phyloP scores from a whole-genome alignment of 2,113 vertebrate genomes.

The Myrmecophaga tridactyla region DNA sequence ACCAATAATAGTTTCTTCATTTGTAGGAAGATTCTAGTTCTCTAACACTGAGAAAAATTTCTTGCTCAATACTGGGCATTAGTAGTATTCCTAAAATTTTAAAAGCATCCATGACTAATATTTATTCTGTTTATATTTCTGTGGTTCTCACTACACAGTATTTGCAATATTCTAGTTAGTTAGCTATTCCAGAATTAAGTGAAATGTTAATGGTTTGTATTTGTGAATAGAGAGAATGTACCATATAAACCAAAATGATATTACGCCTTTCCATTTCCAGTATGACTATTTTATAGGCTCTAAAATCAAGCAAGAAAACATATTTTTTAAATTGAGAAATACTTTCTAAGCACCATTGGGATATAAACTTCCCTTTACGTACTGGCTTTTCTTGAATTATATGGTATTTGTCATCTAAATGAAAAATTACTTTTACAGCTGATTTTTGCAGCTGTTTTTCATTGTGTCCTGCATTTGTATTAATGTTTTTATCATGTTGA shows the following conservation, averaged over 20 bases:
- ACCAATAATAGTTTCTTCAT: not conserved
- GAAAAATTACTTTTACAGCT: constrained; percentile 71
- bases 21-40: not conserved
- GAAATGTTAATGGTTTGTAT: not conserved
- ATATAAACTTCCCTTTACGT: constrained; percentile 4
- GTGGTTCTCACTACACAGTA: not conserved
- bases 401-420: constrained; percentile 58
- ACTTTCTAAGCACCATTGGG: constrained; percentile 27
- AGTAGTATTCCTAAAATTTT: not conserved
- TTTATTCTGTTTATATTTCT: not conserved
- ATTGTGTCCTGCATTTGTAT: constrained; percentile 50
- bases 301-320: constrained; percentile 11
- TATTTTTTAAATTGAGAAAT: constrained; percentile 57
- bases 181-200: not conserved
- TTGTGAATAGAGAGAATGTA: not conserved
- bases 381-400: constrained; percentile 48
- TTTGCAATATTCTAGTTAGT: not conserved
- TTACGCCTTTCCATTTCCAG: not conserved
- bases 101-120: not conserved
- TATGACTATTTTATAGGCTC: not conserved
- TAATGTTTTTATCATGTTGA: constrained; percentile 75
- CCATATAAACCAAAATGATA: not conserved
- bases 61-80: not conserved
- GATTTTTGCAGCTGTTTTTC: constrained; percentile 71
- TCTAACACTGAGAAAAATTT: not conserved